Conservation (phyloP, 2,797 vertebrate species). For the Notolepis coatsorum region DNA sequence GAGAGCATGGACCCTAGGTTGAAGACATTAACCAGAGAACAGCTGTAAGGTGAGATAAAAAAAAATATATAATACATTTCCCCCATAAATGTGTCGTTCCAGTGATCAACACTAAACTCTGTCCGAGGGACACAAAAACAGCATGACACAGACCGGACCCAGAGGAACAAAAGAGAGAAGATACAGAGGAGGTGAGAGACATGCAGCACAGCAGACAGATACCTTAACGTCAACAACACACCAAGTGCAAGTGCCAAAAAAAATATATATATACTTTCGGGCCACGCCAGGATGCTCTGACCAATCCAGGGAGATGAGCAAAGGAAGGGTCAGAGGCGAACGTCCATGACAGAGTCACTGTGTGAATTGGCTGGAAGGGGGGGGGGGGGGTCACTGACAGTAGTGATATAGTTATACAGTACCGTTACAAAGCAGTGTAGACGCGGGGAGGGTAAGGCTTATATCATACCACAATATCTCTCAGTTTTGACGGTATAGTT, state of each 20-base stretch:
- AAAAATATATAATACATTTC: too few species aligned
- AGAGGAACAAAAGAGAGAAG: too few species aligned
- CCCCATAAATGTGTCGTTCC: too few species aligned
- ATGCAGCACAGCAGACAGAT: conserved; percentile 9
- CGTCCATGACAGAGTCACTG: neutral
- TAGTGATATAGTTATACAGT: neutral
- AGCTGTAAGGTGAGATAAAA: too few species aligned
- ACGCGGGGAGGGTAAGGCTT: neutral
- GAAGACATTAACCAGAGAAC: too few species aligned
- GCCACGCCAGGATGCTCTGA: too few species aligned
- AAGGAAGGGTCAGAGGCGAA: neutral
- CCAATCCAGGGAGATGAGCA: neutral
- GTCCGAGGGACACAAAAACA: too few species aligned
- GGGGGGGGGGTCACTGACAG: neutral
- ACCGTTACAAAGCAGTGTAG: conserved; percentile 4
- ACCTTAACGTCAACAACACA: conserved; percentile 23
- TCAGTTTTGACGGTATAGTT: too few species aligned
- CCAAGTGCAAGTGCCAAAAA: conserved; percentile 54
- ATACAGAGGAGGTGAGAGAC: neutral
- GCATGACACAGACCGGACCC: too few species aligned
- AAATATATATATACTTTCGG: neutral
- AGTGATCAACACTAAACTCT: too few species aligned
- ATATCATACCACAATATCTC: too few species aligned
- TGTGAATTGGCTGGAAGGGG: neutral
- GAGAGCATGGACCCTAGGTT: too few species aligned